Base-by-base conservation (phyloP, 1,140 invertebrate genomes). In the Mesaphorura yosii region DNA sequence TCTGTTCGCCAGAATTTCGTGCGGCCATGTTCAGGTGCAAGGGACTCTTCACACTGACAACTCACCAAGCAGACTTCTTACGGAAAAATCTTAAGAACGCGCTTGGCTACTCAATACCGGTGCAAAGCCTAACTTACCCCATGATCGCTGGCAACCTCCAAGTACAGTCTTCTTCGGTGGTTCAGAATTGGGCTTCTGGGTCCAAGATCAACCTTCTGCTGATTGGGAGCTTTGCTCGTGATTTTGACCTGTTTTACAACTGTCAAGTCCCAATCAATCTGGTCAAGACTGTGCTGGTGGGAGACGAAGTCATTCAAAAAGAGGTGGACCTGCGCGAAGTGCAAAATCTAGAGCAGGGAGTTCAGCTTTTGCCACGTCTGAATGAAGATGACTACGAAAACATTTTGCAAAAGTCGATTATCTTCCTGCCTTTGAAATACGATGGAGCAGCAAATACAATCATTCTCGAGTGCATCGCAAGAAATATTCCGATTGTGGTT, bases 371-470 rank as follows among this genome's bases (percentile, higher is more conserved):
- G n/a, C 15, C 20, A 0, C 25, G 54, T 3, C 27, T 56, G 3
- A 22, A 22, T 19, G 54, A 23, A 1, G 31, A 51, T 1, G 54
- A 56, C 4, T 56, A 56, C 40, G 54, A 56, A 34, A 26, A 44
- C 5, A 17, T 25, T 14, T 51, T 56, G 40, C 2, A 31, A 17
- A 40, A 37, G 28, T 51, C 40, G 2, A 25, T 56, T 6, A 29
- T 56, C 12, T 51, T 56, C 31, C 42, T 56, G 2, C 22, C 54
- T 19, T 26, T 56, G 14, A 51, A 45, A 20, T 56, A 51, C 27
- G 54, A 56, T 17, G 54, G 54, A 27, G 54, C 54, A 22, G 54
- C 54, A 3, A 56, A 56, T 25, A 56, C 54, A 14, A 15, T 56
- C 2, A 29, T 56, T 27, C 26, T 56, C 2, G 54, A 56, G 31